Percentiles rank a stretch among this genome's conserved stretches.
These are phyloP conservation scores for Dendrolimus kikuchii DNA, from an alignment of 1,140 invertebrate species.

Conservation along the genomic window DNA sequence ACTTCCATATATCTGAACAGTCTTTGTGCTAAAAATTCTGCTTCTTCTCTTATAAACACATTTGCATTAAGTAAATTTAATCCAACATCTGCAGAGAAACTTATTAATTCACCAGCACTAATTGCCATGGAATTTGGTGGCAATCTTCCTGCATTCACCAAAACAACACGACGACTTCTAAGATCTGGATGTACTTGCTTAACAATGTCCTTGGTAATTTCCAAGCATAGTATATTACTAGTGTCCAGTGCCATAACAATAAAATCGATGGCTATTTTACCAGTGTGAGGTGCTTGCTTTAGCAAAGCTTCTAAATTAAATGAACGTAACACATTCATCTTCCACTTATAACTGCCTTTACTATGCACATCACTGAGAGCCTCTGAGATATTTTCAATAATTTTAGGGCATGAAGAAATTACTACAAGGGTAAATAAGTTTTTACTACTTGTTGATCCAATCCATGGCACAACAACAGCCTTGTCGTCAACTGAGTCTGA, in stretches of 20 bases:
- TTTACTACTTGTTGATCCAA: conserved; percentile 41
- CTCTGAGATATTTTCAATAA: conserved; percentile 50
- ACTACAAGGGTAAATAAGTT: conserved; percentile 45
- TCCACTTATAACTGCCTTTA: conserved; percentile 47
- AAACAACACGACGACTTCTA: conserved; percentile 37
- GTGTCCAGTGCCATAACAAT: conserved; percentile 54
- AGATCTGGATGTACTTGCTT: conserved; percentile 53
- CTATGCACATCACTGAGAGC: conserved; percentile 42
- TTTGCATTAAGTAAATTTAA: conserved; percentile 56
- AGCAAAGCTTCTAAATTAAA: conserved; percentile 45
- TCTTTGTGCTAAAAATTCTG: conserved; percentile 34
- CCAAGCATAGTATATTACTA: conserved; percentile 48
- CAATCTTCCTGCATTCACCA: conserved; percentile 51
- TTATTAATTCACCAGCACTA: conserved; percentile 44
- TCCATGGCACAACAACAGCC: conserved; percentile 42
- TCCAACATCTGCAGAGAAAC: conserved; percentile 41
- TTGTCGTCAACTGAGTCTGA: conserved; percentile 26
- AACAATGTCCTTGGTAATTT: conserved; percentile 47
- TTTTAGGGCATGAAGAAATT: conserved; percentile 39
- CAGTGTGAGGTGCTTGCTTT: conserved; percentile 41
- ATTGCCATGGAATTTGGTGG: conserved; percentile 49
- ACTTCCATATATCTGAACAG: conserved; percentile 56
- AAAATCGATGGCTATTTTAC: conserved; percentile 52
- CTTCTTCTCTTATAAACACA: conserved; percentile 40
- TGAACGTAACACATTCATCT: conserved; percentile 41